Conservation (phyloP, 2,797 vertebrate species). For the Ambastaia sidthimunki region DNA sequence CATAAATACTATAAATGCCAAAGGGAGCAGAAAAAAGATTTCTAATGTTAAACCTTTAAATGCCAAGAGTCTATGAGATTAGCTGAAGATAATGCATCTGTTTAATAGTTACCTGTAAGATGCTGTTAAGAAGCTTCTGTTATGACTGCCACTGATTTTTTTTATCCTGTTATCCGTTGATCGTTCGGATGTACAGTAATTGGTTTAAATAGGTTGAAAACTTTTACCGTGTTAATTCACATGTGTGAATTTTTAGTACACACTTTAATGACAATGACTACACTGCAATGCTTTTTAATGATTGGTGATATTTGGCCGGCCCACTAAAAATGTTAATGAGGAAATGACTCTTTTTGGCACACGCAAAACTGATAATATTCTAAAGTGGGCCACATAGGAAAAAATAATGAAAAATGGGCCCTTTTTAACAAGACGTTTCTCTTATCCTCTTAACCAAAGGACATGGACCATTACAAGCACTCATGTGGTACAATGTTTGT, state of each 20-base stretch:
- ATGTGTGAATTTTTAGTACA: not conserved
- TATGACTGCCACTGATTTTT: not conserved
- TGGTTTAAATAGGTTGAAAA: not conserved
- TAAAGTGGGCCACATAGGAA: not conserved
- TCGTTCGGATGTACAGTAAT: not conserved
- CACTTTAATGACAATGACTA: not conserved
- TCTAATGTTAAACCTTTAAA: not conserved
- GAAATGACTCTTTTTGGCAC: too few species aligned
- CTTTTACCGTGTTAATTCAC: not conserved
- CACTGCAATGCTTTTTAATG: too few species aligned
- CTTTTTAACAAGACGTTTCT: not conserved
- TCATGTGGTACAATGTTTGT: slow-evolving; percentile 26
- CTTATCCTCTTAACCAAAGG: slow-evolving; percentile 33
- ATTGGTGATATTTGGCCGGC: too few species aligned
- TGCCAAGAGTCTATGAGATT: not conserved
- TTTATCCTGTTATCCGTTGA: not conserved
- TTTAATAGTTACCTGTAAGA: not conserved
- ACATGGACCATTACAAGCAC: slow-evolving; percentile 26
- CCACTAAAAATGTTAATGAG: too few species aligned
- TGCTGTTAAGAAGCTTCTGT: not conserved
- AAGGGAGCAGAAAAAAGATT: not conserved
- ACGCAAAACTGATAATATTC: not conserved
- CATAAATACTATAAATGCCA: not conserved
- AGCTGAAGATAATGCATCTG: not conserved
- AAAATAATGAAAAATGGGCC: not conserved